Base-by-base conservation (phyloP, 1,140 invertebrate genomes). In the Drosophila tani region DNA sequence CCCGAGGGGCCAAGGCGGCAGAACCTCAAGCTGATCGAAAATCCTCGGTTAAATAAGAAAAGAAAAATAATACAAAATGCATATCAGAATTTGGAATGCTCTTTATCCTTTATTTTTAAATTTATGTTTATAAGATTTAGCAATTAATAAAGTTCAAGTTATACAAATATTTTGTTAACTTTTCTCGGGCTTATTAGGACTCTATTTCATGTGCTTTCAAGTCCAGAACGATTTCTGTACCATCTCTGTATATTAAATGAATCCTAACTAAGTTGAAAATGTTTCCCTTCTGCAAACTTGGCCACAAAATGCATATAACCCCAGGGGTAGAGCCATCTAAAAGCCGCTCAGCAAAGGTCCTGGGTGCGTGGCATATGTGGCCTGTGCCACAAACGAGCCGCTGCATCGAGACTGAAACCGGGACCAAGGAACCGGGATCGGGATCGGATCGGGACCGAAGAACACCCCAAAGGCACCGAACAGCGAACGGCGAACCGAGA, bases 361-460 rank as follows among this genome's bases (percentile, higher is more conserved):
- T 56, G 70, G 62, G 32, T 74, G 45, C 51, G 50, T 58, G 60
- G 69, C 58, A 75, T 38, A 55, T 73, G 70, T 83, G 87, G 87
- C 83, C 81, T 91, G 87, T 91, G 87, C 87, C 87, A 65, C 82
- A 91, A 86, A 91, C 68, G 62, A 91, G 82, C 73, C 82, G 79
- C 75, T 75, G 45, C 24, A 46, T 32, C 65, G 45, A 46, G 27
- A 50, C 27, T 53, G 19, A 11, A 7, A 62, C 14, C 47, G 47
- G 63, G 29, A 66, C 43, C n/a, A n/a, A 43, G 45, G 45, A 74
- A 69, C 46, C 75, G 66, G 59, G 46, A 82, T 43, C 73, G 15
- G 68, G 45, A 82, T 51, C 70, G 43, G 19, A 65, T 21, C 47
- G 64, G 51, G 60, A 59, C 12, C 17, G 7, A 63, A 53, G 47